These are phyloP conservation scores for Drosophila putrida DNA, from an alignment of 2,888 invertebrate genomes.

Conservation along the genomic window DNA sequence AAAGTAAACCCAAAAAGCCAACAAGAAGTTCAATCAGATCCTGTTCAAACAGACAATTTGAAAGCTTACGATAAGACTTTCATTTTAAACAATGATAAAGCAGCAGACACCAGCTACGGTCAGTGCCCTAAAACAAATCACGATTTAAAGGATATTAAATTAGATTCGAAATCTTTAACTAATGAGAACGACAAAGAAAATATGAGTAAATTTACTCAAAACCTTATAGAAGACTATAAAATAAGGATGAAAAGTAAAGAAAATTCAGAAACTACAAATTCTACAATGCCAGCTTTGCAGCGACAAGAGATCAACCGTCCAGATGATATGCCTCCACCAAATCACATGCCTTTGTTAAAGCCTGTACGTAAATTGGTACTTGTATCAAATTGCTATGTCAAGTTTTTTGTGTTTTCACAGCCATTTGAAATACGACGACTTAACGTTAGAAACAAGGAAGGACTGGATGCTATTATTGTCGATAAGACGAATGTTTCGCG, in stretches of 20 bases:
- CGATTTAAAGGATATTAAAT: neutral
- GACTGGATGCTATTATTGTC: constrained; percentile 53
- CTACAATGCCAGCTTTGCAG: neutral
- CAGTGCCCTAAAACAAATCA: neutral
- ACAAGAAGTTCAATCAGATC: neutral
- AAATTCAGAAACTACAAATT: neutral
- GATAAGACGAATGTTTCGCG: constrained; percentile 42
- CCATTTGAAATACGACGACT: constrained; percentile 50
- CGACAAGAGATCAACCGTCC: too few relatives aligned
- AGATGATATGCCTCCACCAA: neutral
- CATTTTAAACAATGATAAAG: neutral
- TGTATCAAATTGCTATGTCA: neutral
- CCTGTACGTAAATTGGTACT: constrained; percentile 17
- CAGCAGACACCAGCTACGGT: neutral
- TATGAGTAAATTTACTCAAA: neutral
- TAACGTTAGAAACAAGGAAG: neutral
- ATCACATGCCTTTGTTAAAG: constrained; percentile 11
- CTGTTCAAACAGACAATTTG: neutral
- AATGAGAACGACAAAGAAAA: neutral
- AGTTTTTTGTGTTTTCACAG: constrained; percentile 17
- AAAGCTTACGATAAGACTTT: neutral
- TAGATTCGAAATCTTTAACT: neutral
- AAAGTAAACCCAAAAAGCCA: too few relatives aligned
- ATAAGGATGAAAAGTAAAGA: neutral
- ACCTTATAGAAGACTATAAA: neutral